These are phyloP conservation scores for Oreochromis grahami DNA, from an alignment of 2,797 vertebrate genomes.

Conservation along the genomic window DNA sequence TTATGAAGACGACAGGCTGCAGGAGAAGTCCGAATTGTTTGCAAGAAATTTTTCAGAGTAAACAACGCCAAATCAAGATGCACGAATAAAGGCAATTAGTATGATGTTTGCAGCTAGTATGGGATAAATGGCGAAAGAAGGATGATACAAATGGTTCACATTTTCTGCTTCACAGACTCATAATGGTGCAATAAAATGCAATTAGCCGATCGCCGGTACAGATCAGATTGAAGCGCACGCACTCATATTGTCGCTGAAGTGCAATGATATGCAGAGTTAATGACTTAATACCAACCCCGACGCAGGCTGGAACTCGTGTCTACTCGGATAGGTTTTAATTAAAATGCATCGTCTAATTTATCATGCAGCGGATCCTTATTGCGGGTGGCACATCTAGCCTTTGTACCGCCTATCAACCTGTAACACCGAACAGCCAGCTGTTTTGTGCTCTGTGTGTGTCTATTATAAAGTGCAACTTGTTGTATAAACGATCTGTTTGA, in stretches of 20 bases:
- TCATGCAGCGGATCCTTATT: slow-evolving; percentile 1
- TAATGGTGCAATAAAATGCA: slow-evolving; percentile 40
- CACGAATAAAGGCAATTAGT: slow-evolving; percentile 40
- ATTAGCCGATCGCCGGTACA: slow-evolving; percentile 36
- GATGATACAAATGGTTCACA: slow-evolving; percentile 31
- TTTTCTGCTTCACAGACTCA: slow-evolving; percentile 43
- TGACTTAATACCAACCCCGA: slow-evolving; percentile 36
- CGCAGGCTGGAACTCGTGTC: slow-evolving; percentile 9
- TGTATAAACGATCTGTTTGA: slow-evolving; percentile 1
- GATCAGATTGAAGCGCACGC: background rate
- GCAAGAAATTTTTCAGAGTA: slow-evolving; percentile 5
- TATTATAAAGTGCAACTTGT: slow-evolving; percentile 51
- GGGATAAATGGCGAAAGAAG: background rate
- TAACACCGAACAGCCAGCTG: slow-evolving; percentile 42
- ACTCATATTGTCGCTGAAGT: slow-evolving; percentile 15
- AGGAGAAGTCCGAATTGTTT: slow-evolving; percentile 1
- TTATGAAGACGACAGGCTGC: background rate
- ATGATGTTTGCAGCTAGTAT: slow-evolving; percentile 18
- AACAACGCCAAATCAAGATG: slow-evolving; percentile 20
- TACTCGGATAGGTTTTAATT: slow-evolving; percentile 26
- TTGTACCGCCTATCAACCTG: slow-evolving; percentile 56
- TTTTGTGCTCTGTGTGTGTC: background rate
- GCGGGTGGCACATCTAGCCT: slow-evolving; percentile 17
- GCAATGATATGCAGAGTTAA: slow-evolving; percentile 30
- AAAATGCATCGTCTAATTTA: slow-evolving; percentile 7